Conservation (phyloP, 2,113 vertebrate species). For the Nerophis ophidion region DNA sequence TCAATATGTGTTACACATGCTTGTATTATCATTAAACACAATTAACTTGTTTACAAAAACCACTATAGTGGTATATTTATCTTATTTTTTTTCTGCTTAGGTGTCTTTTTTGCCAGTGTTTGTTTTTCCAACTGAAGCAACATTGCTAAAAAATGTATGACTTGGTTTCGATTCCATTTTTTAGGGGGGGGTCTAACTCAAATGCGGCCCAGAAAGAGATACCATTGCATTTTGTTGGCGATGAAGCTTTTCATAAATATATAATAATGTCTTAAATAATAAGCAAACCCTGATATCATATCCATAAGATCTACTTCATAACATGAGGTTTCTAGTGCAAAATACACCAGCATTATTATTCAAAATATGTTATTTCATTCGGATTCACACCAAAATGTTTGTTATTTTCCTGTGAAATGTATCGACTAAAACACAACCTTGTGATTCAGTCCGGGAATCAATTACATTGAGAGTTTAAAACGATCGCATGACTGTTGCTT, state of each 20-base stretch:
- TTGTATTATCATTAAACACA: no score
- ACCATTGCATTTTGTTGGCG: background rate
- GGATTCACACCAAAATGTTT: background rate
- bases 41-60: no score
- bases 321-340: background rate
- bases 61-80: background rate
- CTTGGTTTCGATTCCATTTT: background rate
- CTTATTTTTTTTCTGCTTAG: background rate
- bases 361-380: background rate
- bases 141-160: conserved; percentile 2
- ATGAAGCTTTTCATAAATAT: background rate
- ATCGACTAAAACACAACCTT: background rate
- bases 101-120: background rate
- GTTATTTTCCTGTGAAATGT: background rate
- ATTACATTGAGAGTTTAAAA: background rate
- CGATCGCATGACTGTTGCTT: background rate
- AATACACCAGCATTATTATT: background rate
- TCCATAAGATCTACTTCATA: background rate
- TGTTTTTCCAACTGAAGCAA: background rate
- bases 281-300: background rate
- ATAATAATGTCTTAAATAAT: background rate
- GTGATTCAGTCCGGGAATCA: background rate
- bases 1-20: no score
- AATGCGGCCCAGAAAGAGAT: background rate
- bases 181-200: background rate